A percentile compares a stretch with the other conserved stretches of the same genome.
Conservation (phyloP, 2,888 invertebrate genomes). For the Drosophila anomelani region DNA sequence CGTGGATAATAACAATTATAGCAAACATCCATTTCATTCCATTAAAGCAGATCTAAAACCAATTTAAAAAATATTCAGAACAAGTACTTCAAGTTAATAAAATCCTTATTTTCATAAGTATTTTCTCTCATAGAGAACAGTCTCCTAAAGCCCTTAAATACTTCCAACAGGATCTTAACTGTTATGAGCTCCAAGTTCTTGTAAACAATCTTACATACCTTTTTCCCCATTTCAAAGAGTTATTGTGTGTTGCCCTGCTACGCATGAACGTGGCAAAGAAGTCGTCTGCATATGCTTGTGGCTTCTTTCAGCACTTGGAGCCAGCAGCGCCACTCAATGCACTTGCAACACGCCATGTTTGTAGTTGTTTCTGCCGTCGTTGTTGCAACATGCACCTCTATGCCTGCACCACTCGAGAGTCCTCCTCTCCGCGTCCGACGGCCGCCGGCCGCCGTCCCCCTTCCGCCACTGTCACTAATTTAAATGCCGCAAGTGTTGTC, state of each 20-base stretch:
- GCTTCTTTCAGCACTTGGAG: conserved; percentile 66
- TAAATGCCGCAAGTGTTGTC: conserved; percentile 76
- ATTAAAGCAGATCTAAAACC: background rate
- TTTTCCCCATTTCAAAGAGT: background rate
- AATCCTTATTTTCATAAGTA: background rate
- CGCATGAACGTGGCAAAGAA: conserved; percentile 26
- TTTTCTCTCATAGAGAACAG: background rate
- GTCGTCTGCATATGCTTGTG: conserved; percentile 59
- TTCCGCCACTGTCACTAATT: conserved; percentile 58
- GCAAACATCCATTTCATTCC: background rate
- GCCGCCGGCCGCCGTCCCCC: background rate
- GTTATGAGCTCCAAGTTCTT: background rate
- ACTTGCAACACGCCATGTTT: conserved; percentile 56
- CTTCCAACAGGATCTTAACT: background rate
- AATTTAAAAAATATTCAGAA: no score
- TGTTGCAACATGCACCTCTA: conserved; percentile 67
- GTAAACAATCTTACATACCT: background rate
- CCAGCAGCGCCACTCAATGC: conserved; percentile 67
- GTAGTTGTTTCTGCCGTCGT: conserved; percentile 44
- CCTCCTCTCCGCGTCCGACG: conserved; percentile 21
- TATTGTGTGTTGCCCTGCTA: background rate
- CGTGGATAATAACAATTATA: background rate
- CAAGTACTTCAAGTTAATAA: background rate
- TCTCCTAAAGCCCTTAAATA: background rate
- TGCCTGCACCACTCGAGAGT: conserved; percentile 67